phyloP scores from a whole-genome alignment of 2,113 vertebrate species.

The Tachysurus vachellii region DNA sequence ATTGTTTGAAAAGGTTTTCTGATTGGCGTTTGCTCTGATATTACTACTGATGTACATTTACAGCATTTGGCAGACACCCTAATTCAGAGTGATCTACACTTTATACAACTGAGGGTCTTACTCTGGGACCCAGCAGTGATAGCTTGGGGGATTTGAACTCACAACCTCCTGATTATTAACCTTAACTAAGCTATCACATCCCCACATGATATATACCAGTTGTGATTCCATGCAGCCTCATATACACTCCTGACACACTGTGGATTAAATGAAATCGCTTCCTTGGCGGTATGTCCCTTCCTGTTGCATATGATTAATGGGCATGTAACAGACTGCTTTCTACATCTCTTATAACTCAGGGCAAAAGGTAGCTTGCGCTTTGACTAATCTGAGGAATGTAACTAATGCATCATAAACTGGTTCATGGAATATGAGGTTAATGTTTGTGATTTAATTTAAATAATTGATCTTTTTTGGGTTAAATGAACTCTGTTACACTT shows the following conservation, averaged over 20 bases:
- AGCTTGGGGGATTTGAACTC: too few species aligned
- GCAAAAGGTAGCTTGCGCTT: slow-evolving; percentile 36
- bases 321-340: slow-evolving; percentile 30
- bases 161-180: too few species aligned
- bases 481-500: slow-evolving; percentile 9
- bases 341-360: slow-evolving; percentile 48
- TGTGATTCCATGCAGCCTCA: slow-evolving; percentile 15
- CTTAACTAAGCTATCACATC: too few species aligned
- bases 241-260: not conserved
- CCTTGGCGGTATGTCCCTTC: not conserved
- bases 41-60: not conserved
- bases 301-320: slow-evolving; percentile 19
- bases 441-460: not conserved
- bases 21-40: not conserved
- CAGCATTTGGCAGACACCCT: too few species aligned
- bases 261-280: not conserved
- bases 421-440: not conserved
- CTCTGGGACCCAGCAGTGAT: too few species aligned
- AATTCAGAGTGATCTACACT: too few species aligned
- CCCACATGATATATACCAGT: not conserved
- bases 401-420: slow-evolving; percentile 1
- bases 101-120: too few species aligned
- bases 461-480: not conserved
- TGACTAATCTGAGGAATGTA: slow-evolving; percentile 20
- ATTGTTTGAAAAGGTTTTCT: slow-evolving; percentile 20